These are phyloP conservation scores for Stichodactyla helianthus DNA, from an alignment of 64 coral and sea anemone species.

Conservation along the genomic window DNA sequence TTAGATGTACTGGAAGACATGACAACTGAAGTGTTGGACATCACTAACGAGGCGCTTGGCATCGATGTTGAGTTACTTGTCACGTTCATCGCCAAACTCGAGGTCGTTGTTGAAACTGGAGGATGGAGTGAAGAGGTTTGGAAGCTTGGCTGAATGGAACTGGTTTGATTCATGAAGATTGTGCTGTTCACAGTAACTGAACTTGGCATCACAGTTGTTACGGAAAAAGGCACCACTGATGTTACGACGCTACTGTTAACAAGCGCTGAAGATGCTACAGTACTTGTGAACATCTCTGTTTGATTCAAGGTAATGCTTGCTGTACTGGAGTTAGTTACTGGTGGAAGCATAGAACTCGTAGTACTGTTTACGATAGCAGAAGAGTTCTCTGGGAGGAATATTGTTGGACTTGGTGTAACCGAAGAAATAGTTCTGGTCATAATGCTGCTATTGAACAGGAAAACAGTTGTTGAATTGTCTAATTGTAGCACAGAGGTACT, in stretches of 20 bases:
- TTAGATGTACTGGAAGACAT: not conserved
- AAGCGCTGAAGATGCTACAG: not conserved
- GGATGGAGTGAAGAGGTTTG: not conserved
- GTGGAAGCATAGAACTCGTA: not conserved
- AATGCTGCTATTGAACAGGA: not conserved
- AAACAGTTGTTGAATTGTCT: not conserved
- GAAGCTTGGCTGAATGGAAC: conserved; percentile 19
- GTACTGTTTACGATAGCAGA: not conserved
- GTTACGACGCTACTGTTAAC: not conserved
- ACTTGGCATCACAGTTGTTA: not conserved
- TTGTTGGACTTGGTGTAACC: conserved; percentile 19
- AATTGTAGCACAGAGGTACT: not conserved
- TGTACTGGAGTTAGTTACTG: not conserved
- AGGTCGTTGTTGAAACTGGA: not conserved
- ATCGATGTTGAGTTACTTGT: not conserved
- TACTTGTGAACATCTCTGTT: not conserved
- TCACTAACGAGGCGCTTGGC: not conserved
- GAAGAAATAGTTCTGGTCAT: not conserved
- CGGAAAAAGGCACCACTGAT: not conserved
- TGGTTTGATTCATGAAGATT: not conserved
- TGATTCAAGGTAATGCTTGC: not conserved
- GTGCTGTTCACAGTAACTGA: not conserved
- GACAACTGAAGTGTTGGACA: not conserved
- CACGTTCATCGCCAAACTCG: not conserved
- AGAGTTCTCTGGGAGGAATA: not conserved